phyloP scores from a whole-genome alignment of 2,888 invertebrate species.

The Meloe dianella region DNA sequence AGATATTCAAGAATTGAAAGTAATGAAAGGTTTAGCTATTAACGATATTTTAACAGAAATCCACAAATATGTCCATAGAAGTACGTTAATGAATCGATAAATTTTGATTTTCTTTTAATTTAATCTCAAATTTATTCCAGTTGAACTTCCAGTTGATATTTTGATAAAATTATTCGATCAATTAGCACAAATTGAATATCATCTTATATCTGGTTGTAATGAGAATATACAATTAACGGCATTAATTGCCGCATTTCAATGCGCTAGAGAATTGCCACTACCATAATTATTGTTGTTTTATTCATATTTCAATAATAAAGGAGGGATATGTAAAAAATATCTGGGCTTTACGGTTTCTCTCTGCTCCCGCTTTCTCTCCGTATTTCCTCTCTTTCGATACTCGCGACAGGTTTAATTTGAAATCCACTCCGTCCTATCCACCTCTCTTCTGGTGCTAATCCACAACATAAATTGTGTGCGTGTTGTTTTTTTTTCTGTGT shows the following conservation, averaged over 20 bases:
- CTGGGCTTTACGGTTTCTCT: conserved; percentile 1
- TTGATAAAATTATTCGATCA: conserved; percentile 81
- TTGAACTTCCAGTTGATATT: conserved; percentile 83
- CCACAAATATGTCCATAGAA: conserved; percentile 82
- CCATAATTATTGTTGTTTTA: conserved; percentile 32
- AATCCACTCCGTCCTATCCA: background rate
- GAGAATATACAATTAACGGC: conserved; percentile 91
- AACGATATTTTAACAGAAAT: conserved; percentile 93
- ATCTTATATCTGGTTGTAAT: conserved; percentile 83
- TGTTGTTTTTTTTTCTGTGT: no score
- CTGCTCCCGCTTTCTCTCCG: background rate
- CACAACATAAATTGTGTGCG: no score
- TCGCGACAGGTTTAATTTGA: background rate
- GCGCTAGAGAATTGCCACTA: conserved; percentile 68
- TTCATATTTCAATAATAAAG: background rate
- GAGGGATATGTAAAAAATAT: background rate
- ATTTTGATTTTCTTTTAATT: no score
- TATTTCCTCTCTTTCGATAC: background rate
- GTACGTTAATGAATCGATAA: no score
- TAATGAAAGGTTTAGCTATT: conserved; percentile 88
- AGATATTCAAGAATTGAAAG: conserved; percentile 85
- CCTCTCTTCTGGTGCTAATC: no score
- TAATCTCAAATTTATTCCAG: conserved; percentile 71
- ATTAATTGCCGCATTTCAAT: conserved; percentile 86
- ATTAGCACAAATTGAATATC: conserved; percentile 88